Conservation (phyloP, 1,140 invertebrate species). For the Stegodyphus dumicola region DNA sequence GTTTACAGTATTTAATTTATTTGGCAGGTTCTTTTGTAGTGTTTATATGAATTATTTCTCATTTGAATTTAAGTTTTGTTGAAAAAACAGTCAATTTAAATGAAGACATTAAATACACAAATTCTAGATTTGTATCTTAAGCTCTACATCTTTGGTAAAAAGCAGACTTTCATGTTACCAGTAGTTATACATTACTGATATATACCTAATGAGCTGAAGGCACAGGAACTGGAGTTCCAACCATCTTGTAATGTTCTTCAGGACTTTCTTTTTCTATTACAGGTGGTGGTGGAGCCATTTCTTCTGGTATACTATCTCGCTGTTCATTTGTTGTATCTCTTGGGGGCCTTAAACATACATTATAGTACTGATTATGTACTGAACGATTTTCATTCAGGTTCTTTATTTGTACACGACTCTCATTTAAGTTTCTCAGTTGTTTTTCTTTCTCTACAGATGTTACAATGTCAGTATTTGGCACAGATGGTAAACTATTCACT, state of each 20-base stretch:
- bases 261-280: constrained; percentile 23
- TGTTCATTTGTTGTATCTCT: not conserved
- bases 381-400: constrained; percentile 8
- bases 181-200: too few species aligned
- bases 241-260: constrained; percentile 51
- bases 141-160: too few species aligned
- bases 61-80: too few species aligned
- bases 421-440: not conserved
- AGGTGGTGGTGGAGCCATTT: constrained; percentile 52
- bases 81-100: too few species aligned
- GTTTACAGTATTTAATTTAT: too few species aligned
- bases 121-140: too few species aligned
- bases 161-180: too few species aligned
- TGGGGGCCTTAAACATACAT: constrained; percentile 12
- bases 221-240: constrained; percentile 34
- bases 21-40: too few species aligned
- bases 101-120: too few species aligned
- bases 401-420: not conserved
- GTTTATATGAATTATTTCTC: too few species aligned
- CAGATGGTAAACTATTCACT: constrained; percentile 21
- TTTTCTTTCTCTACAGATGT: not conserved
- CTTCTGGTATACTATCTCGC: constrained; percentile 31
- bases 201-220: not conserved
- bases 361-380: constrained; percentile 31
- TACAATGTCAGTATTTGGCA: constrained; percentile 24